Conservation (phyloP, 2,797 vertebrate species). For the Sebastes hubbsi region DNA sequence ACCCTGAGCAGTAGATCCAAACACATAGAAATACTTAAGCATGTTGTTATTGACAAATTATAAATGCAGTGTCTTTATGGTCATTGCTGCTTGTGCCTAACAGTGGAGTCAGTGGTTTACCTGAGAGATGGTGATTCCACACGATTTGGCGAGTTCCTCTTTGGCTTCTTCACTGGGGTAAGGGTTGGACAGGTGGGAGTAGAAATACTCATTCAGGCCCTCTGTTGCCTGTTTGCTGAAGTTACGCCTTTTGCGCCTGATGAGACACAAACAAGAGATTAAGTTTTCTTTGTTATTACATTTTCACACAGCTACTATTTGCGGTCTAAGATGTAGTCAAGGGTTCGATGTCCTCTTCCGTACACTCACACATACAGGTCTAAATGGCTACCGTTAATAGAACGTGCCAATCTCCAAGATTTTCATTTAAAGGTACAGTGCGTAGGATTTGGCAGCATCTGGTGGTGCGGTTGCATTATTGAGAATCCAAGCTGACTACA, state of each 20-base stretch:
- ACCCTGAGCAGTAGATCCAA: neutral
- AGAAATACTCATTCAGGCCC: conserved; percentile 99
- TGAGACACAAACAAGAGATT: conserved; percentile 17
- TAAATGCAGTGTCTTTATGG: neutral
- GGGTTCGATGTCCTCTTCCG: neutral
- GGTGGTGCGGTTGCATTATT: too few species aligned
- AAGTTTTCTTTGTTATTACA: neutral
- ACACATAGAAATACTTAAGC: neutral
- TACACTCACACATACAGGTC: neutral
- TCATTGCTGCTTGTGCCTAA: neutral
- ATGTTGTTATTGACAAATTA: neutral
- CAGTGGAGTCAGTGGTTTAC: conserved; percentile 66
- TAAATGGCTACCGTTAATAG: neutral
- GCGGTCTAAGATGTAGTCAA: neutral
- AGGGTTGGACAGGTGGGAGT: conserved; percentile 99
- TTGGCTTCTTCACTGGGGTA: conserved; percentile 99
- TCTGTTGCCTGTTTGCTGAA: conserved; percentile 99
- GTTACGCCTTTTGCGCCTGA: conserved; percentile 96
- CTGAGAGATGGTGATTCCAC: conserved; percentile 98
- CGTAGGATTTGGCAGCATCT: neutral
- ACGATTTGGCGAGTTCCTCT: conserved; percentile 98
- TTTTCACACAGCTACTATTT: neutral
- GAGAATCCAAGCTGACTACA: neutral
- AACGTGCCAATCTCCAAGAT: neutral
- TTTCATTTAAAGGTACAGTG: too few species aligned